Conservation (phyloP, 2,113 vertebrate genomes). For the Salminus brasiliensis region DNA sequence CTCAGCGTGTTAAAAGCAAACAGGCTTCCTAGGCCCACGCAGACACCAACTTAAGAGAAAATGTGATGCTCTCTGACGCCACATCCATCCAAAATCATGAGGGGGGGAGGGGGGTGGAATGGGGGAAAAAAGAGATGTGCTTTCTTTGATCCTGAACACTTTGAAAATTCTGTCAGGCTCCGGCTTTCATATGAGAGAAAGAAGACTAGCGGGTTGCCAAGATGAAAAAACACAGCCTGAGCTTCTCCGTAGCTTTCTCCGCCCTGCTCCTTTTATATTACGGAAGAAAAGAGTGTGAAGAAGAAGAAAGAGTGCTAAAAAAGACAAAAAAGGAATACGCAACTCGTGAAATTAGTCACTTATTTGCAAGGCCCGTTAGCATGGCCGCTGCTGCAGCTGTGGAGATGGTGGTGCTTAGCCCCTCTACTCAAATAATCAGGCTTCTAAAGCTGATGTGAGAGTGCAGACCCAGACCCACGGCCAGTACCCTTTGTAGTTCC, state of each 20-base stretch:
- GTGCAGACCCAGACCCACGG: not conserved
- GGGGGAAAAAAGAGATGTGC: conserved; percentile 32
- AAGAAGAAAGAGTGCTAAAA: conserved; percentile 20
- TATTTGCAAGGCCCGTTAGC: not conserved
- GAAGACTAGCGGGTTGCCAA: conserved; percentile 22
- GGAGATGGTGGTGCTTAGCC: not conserved
- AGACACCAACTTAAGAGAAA: conserved; percentile 30
- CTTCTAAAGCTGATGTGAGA: conserved; percentile 6
- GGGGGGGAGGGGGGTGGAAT: conserved; percentile 1
- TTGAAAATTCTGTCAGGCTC: conserved; percentile 74
- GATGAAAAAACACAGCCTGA: conserved; percentile 58
- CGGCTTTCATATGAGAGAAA: conserved; percentile 60
- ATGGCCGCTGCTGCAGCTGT: not conserved
- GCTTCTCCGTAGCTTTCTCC: conserved; percentile 41
- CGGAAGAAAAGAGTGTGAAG: conserved; percentile 17
- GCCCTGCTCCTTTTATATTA: conserved; percentile 24
- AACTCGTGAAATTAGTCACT: conserved; percentile 17
- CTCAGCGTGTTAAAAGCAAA: conserved; percentile 25
- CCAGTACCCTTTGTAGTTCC: conserved; percentile 33
- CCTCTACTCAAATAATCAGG: conserved; percentile 8
- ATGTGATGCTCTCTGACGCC: conserved; percentile 5
- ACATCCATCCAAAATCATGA: conserved; percentile 8
- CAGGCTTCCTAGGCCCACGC: not conserved
- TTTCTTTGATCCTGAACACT: conserved; percentile 77
- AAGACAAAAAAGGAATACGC: not conserved